Conservation (phyloP, 1,140 invertebrate species). For the Drosophila erecta region DNA sequence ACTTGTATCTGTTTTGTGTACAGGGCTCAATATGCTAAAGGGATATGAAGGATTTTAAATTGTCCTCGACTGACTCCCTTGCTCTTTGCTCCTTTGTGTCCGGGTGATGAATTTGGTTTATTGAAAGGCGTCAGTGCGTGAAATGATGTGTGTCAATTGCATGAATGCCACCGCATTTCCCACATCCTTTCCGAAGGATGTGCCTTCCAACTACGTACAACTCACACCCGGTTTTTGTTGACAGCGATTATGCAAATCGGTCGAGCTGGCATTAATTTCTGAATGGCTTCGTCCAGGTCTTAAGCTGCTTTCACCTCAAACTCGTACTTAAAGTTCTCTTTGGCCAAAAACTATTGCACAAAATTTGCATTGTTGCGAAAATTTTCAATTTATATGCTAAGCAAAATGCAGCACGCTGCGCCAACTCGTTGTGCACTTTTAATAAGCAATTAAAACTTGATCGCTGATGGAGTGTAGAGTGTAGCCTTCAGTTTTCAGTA, state of each 20-base stretch:
- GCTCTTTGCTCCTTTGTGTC: constrained; percentile 32
- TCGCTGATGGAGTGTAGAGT: constrained; percentile 15
- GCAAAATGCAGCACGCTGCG: constrained; percentile 20
- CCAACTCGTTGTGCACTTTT: constrained; percentile 32
- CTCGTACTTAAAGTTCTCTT: constrained; percentile 31
- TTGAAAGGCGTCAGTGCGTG: constrained; percentile 85
- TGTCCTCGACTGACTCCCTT: constrained; percentile 56
- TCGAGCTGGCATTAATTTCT: constrained; percentile 55
- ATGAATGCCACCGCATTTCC: constrained; percentile 50
- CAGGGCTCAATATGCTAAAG: constrained; percentile 60
- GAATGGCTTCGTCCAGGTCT: constrained; percentile 38
- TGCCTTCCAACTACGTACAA: background rate
- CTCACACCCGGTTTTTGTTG: constrained; percentile 43
- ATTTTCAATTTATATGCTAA: constrained; percentile 74
- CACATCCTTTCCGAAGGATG: background rate
- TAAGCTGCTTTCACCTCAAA: constrained; percentile 28
- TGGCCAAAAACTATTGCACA: constrained; percentile 19
- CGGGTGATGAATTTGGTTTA: constrained; percentile 83
- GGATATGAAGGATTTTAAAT: constrained; percentile 81
- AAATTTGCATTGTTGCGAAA: constrained; percentile 62
- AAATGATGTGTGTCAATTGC: constrained; percentile 85
- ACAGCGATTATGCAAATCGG: constrained; percentile 80
- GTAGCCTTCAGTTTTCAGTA: background rate
- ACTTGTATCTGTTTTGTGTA: constrained; percentile 80
- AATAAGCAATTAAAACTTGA: constrained; percentile 73